These are phyloP conservation scores for Anoplopoma fimbria DNA, from an alignment of 2,113 vertebrate genomes.

Conservation along the genomic window DNA sequence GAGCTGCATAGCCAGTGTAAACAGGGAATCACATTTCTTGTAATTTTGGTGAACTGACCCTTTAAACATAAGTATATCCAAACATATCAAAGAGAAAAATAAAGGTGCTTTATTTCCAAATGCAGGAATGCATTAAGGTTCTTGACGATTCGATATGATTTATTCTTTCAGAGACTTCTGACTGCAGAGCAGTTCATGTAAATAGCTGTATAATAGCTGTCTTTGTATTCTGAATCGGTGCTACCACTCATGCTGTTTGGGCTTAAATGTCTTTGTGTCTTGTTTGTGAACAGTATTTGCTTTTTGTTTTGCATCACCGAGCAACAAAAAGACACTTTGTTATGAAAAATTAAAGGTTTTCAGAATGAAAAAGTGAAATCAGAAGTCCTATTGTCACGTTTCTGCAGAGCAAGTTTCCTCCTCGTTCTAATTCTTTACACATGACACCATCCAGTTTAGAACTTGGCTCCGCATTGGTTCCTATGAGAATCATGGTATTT, in stretches of 20 bases:
- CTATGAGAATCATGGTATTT: background rate
- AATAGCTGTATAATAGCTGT: constrained; percentile 58
- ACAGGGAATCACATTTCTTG: background rate
- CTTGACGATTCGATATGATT: background rate
- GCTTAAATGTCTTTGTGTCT: constrained; percentile 9
- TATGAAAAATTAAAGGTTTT: constrained; percentile 26
- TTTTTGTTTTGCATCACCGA: constrained; percentile 22
- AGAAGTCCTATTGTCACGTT: background rate
- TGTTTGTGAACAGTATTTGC: constrained; percentile 22
- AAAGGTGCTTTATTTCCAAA: constrained; percentile 37
- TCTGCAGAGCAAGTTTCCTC: background rate
- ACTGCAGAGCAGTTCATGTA: constrained; percentile 77
- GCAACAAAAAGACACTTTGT: background rate
- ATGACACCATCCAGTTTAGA: background rate
- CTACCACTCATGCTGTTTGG: constrained; percentile 15
- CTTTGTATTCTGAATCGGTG: constrained; percentile 28
- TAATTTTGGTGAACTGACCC: constrained; percentile 32
- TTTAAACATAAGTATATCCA: background rate
- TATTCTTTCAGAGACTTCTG: constrained; percentile 24
- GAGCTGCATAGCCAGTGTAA: too few species aligned
- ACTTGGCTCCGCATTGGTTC: background rate
- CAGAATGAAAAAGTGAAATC: constrained; percentile 7
- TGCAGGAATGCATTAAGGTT: constrained; percentile 16
- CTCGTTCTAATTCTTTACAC: background rate
- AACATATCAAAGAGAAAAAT: constrained; percentile 14